phyloP scores from a whole-genome alignment of 2,888 invertebrate genomes.

The Polydrusus pterygomalis region DNA sequence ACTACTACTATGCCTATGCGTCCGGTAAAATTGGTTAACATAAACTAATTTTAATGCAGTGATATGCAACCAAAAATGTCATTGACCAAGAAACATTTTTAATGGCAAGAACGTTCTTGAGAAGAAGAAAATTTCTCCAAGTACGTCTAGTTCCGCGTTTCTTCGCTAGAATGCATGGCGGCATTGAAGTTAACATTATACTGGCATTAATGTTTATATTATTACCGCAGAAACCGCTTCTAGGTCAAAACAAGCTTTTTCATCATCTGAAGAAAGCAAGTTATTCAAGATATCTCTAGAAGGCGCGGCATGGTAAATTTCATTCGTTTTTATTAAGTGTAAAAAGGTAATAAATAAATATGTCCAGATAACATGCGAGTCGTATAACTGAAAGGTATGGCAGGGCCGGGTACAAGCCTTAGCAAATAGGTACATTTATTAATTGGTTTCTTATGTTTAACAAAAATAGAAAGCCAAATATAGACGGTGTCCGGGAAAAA shows the following conservation, averaged over 20 bases:
- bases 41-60: too few relatives aligned
- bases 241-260: background rate
- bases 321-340: background rate
- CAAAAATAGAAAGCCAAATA: too few relatives aligned
- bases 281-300: background rate
- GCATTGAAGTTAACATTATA: background rate
- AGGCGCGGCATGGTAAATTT: background rate
- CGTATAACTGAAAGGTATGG: too few relatives aligned
- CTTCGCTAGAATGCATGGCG: constrained; percentile 5
- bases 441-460: too few relatives aligned
- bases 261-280: background rate
- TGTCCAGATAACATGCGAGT: too few relatives aligned
- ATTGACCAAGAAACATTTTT: background rate
- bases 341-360: too few relatives aligned
- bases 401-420: too few relatives aligned
- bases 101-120: background rate
- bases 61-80: constrained; percentile 27
- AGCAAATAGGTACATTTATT: too few relatives aligned
- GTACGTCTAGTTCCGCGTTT: background rate
- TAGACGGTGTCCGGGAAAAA: too few relatives aligned
- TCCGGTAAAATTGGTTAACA: too few relatives aligned
- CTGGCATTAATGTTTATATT: too few relatives aligned
- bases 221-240: background rate
- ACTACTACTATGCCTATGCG: too few relatives aligned
- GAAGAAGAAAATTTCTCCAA: background rate